Percentiles rank a stretch among this genome's conserved stretches.
These are phyloP conservation scores for Cygnus olor DNA, from an alignment of 2,797 vertebrate genomes.

Conservation along the genomic window DNA sequence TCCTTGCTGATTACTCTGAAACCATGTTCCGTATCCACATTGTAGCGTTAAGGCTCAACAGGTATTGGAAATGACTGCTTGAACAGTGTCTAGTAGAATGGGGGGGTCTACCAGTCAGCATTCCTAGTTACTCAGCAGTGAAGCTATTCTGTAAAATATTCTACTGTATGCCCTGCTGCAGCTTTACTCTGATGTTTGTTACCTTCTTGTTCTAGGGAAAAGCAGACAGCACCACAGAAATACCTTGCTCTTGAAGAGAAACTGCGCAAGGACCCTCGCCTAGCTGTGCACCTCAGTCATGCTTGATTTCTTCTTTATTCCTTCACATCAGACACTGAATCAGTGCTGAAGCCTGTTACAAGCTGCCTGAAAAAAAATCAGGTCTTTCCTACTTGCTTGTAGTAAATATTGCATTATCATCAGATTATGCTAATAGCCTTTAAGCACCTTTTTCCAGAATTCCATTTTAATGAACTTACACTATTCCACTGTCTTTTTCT, in stretches of 20 bases:
- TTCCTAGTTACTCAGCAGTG: neutral
- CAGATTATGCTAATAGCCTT: neutral
- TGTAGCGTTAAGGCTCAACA: constrained; percentile 77
- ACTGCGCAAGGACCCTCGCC: constrained; percentile 78
- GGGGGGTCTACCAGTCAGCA: neutral
- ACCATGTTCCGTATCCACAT: constrained; percentile 78
- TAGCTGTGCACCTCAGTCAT: constrained; percentile 54
- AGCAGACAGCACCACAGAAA: constrained; percentile 75
- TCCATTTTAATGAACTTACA: neutral
- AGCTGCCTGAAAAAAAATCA: neutral
- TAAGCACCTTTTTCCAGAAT: neutral
- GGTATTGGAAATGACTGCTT: constrained; percentile 59
- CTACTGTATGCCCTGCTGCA: neutral
- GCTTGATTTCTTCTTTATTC: neutral
- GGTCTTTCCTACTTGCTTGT: no score
- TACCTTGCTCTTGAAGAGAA: constrained; percentile 78
- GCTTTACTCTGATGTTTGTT: neutral
- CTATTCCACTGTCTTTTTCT: neutral
- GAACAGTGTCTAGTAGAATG: neutral
- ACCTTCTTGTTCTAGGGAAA: constrained; percentile 75
- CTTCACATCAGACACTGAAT: neutral
- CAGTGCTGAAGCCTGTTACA: neutral
- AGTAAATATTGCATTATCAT: neutral
- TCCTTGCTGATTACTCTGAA: constrained; percentile 76
- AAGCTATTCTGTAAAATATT: neutral